Evolutionary conservation across 2,797 vertebrate species (phyloP).

Genomic region (Carcharodon carcharias): DNA sequence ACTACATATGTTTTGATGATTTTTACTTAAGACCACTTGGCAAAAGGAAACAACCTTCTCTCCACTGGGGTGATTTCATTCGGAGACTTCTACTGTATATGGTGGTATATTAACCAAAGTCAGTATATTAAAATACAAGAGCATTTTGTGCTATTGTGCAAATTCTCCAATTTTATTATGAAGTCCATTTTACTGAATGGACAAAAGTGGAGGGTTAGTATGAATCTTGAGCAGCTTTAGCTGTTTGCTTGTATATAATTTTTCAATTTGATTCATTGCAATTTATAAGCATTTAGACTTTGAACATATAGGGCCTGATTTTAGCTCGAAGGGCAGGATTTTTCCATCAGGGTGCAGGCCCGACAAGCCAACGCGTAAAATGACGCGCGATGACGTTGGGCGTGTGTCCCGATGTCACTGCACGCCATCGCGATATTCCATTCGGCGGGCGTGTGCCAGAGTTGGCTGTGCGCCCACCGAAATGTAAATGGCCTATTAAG

Average conservation of each 20-base stretch:
- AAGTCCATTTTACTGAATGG: neutral
- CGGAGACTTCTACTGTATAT: neutral
- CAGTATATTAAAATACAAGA: constrained; percentile 13
- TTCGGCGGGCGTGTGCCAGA: too few relatives aligned
- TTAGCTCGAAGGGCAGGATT: too few relatives aligned
- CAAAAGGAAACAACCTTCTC: neutral
- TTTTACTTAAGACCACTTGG: neutral
- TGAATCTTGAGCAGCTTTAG: neutral
- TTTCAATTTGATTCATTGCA: constrained; percentile 1
- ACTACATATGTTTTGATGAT: neutral
- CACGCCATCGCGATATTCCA: too few relatives aligned
- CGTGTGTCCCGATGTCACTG: too few relatives aligned
- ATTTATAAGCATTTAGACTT: neutral
- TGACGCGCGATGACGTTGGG: too few relatives aligned
- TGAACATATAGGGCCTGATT: neutral
- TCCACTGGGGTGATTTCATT: neutral
- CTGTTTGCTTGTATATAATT: neutral
- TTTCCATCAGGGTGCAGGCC: too few relatives aligned
- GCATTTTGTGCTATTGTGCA: neutral
- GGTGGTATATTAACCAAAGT: neutral
- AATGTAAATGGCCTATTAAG: too few relatives aligned
- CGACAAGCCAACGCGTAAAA: too few relatives aligned
- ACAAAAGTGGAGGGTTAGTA: neutral
- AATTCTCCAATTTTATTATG: neutral
- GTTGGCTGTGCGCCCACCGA: too few relatives aligned